phyloP scores from a whole-genome alignment of 1,140 invertebrate species.

The Drosophila pseudoananassae region DNA sequence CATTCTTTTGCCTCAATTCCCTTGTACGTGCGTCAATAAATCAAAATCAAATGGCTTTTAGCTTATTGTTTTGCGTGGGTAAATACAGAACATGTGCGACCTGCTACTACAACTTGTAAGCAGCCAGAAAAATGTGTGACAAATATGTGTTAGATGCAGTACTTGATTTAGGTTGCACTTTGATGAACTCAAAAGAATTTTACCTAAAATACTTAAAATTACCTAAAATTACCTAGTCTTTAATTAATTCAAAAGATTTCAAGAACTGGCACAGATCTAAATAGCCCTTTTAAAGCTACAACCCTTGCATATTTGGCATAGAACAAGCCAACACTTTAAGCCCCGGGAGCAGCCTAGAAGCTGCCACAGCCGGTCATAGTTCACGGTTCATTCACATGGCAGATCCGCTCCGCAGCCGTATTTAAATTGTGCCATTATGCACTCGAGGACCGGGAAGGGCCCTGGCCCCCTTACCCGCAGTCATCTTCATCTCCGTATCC shows the following conservation, averaged over 20 bases:
- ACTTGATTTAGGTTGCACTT: constrained; percentile 6
- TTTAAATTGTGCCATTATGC: constrained; percentile 81
- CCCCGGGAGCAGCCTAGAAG: constrained; percentile 19
- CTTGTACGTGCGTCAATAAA: constrained; percentile 71
- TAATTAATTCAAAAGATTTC: no score
- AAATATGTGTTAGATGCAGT: neutral
- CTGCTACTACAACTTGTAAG: constrained; percentile 25
- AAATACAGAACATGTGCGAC: constrained; percentile 43
- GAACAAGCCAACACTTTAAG: constrained; percentile 26
- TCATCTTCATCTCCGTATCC: neutral
- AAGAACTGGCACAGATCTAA: constrained; percentile 2
- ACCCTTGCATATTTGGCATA: constrained; percentile 11
- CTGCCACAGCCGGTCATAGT: constrained; percentile 54
- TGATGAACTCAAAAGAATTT: neutral
- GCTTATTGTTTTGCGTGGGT: constrained; percentile 73
- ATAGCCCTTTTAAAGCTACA: neutral
- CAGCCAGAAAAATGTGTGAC: neutral
- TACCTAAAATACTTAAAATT: no score
- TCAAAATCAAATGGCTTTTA: constrained; percentile 77
- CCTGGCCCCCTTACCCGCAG: neutral
- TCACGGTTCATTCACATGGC: constrained; percentile 77
- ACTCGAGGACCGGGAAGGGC: constrained; percentile 48
- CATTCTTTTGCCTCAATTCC: neutral
- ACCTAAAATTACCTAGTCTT: no score
- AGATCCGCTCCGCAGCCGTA: constrained; percentile 59